Conservation (phyloP, 2,888 invertebrate genomes). For the Nyleta sp. region DNA sequence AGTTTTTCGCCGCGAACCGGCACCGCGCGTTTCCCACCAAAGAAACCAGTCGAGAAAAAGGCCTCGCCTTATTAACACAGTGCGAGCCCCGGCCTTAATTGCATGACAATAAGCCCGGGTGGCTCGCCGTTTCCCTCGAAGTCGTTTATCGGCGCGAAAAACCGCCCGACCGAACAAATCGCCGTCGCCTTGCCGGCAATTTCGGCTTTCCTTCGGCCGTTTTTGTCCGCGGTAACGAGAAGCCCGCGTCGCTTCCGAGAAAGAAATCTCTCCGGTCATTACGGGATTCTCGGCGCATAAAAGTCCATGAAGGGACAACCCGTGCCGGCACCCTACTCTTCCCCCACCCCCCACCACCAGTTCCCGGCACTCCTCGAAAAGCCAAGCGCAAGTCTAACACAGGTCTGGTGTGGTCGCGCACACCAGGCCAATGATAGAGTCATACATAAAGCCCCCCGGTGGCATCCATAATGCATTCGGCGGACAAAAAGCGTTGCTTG, state of each 20-base stretch:
- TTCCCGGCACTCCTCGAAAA: neutral
- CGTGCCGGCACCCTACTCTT: conserved; percentile 45
- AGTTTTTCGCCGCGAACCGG: no score
- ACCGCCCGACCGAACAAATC: conserved; percentile 25
- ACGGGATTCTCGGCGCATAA: conserved; percentile 75
- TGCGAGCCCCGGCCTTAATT: conserved; percentile 2
- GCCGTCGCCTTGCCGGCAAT: conserved; percentile 23
- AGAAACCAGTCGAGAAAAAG: conserved; percentile 8
- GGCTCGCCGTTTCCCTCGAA: conserved; percentile 7
- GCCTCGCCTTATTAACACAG: conserved; percentile 29
- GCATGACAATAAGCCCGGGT: conserved; percentile 9
- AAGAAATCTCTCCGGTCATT: conserved; percentile 80
- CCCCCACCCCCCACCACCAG: neutral
- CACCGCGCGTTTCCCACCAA: conserved; percentile 22
- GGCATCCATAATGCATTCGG: conserved; percentile 80
- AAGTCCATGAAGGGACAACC: conserved; percentile 69
- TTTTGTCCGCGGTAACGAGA: conserved; percentile 70
- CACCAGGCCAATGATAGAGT: conserved; percentile 78
- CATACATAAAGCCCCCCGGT: conserved; percentile 77
- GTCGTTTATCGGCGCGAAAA: conserved; percentile 12
- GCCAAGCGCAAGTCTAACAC: conserved; percentile 42
- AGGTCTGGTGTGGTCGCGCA: conserved; percentile 69
- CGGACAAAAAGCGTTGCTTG: conserved; percentile 74
- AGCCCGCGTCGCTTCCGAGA: conserved; percentile 78
- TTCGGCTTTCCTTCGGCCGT: conserved; percentile 39